Percentiles rank a stretch among this genome's conserved stretches.
Evolutionary conservation across 2,888 invertebrate species (phyloP).

Genomic region (Drosophila infuscata): DNA sequence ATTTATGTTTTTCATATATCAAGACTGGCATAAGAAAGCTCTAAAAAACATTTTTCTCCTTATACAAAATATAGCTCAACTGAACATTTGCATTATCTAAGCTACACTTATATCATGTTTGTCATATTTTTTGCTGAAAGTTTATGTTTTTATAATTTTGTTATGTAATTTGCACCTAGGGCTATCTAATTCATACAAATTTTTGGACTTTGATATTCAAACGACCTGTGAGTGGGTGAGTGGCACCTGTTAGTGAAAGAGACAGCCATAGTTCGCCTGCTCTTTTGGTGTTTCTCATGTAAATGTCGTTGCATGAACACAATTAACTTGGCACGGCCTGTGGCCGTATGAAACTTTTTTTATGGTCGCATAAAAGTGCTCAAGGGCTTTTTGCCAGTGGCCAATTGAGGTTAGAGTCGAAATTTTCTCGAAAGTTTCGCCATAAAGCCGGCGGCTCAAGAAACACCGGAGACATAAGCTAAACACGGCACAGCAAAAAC

Average conservation of each 20-base stretch:
- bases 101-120: background rate
- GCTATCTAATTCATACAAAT: slow-evolving; percentile 60
- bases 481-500: background rate
- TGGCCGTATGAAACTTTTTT: slow-evolving; percentile 53
- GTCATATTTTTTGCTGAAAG: slow-evolving; percentile 8
- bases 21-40: background rate
- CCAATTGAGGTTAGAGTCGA: slow-evolving; percentile 29
- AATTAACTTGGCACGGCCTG: slow-evolving; percentile 66
- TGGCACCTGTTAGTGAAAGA: slow-evolving; percentile 11
- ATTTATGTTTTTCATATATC: background rate
- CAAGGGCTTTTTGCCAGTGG: slow-evolving; percentile 37
- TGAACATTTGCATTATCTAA: background rate
- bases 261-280: slow-evolving; percentile 15
- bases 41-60: background rate
- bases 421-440: slow-evolving; percentile 49
- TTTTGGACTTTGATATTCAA: slow-evolving; percentile 49
- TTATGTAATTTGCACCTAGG: slow-evolving; percentile 67
- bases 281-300: slow-evolving; percentile 64
- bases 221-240: slow-evolving; percentile 6
- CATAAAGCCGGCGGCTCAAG: slow-evolving; percentile 58
- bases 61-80: slow-evolving; percentile 8
- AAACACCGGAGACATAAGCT: slow-evolving; percentile 1
- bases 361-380: slow-evolving; percentile 57
- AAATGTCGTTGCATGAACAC: slow-evolving; percentile 72
- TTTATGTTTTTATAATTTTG: slow-evolving; percentile 58